Percentiles rank a stretch among this genome's conserved stretches.
Conservation (phyloP, 2,888 invertebrate species). For the Mimas tiliae region DNA sequence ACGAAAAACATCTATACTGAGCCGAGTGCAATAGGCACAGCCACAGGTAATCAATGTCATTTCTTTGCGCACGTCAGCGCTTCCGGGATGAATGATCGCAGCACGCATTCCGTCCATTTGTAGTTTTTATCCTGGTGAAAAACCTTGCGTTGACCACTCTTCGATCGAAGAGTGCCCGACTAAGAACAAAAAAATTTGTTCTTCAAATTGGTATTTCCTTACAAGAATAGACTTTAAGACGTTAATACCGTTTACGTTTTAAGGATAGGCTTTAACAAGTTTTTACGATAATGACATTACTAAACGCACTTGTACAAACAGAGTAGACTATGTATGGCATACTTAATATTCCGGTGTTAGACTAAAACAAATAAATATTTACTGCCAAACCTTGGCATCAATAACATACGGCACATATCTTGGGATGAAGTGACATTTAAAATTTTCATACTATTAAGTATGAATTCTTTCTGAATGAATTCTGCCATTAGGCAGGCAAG, state of each 20-base stretch:
- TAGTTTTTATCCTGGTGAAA: neutral
- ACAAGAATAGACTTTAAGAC: neutral
- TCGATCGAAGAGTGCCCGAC: no score
- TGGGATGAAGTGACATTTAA: no score
- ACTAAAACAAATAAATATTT: constrained; percentile 35
- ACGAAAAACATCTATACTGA: neutral
- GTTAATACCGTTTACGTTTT: neutral
- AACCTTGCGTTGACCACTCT: no score
- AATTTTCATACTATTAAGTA: no score
- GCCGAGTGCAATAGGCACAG: neutral
- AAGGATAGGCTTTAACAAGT: neutral
- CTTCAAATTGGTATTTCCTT: no score
- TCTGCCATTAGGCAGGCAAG: no score
- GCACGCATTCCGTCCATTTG: constrained; percentile 1
- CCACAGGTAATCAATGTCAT: constrained; percentile 2
- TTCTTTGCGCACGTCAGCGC: neutral
- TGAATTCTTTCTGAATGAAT: no score
- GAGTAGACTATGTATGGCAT: constrained; percentile 35
- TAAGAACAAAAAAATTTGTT: no score
- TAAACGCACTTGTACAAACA: constrained; percentile 37
- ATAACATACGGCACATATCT: neutral
- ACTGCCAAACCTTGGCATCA: constrained; percentile 30
- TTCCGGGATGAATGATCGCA: constrained; percentile 3
- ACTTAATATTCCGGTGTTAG: constrained; percentile 32
- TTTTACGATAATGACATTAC: constrained; percentile 12